Percentiles rank a stretch among this genome's conserved stretches.
Evolutionary conservation across 2,113 vertebrate species (phyloP).

Genomic region (Camelus bactrianus): DNA sequence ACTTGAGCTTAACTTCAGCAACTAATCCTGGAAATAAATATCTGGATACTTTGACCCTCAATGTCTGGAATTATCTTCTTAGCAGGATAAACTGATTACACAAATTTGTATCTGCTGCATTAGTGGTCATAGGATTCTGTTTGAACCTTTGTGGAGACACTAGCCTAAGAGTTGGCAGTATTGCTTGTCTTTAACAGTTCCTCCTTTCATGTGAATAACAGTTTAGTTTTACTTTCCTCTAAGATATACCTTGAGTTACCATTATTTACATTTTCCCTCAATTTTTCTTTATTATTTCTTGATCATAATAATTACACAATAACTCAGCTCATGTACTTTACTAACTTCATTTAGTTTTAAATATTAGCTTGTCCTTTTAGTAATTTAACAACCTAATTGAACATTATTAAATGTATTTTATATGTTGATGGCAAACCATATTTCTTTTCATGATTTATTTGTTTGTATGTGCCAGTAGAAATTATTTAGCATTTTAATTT

Average conservation of each 20-base stretch:
- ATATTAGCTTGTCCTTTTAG: neutral
- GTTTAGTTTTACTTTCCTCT: neutral
- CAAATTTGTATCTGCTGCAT: neutral
- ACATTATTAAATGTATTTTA: neutral
- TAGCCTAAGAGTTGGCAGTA: neutral
- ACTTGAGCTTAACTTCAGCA: neutral
- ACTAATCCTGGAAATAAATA: neutral
- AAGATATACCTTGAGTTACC: neutral
- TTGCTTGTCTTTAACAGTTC: neutral
- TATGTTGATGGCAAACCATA: neutral
- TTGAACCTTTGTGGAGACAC: neutral
- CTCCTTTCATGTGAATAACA: neutral
- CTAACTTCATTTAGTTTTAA: neutral
- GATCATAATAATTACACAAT: neutral
- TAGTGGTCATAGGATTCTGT: neutral
- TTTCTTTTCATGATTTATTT: conserved; percentile 39
- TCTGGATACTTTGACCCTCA: neutral
- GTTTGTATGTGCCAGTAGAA: neutral
- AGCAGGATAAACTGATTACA: neutral
- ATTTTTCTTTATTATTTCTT: conserved; percentile 14
- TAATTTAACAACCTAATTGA: neutral
- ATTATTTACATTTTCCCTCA: neutral
- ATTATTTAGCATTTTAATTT: conserved; percentile 29
- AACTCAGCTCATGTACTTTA: neutral
- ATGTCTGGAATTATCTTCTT: neutral